A percentile compares a stretch with the other conserved stretches of the same genome.
These are phyloP conservation scores for Erebia epiphron DNA, from an alignment of 2,888 invertebrate species.

Conservation along the genomic window DNA sequence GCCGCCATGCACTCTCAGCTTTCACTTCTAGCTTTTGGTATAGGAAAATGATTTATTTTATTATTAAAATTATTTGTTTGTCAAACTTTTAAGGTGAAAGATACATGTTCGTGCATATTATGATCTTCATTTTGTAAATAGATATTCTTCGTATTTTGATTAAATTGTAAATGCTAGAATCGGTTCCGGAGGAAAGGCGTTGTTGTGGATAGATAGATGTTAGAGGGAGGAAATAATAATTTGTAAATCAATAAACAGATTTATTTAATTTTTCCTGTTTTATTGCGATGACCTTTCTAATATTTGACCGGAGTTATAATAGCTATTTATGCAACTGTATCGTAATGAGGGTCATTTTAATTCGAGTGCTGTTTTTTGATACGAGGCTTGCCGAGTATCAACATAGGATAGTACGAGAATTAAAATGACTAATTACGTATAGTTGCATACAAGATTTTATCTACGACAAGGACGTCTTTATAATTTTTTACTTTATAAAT, in stretches of 20 bases:
- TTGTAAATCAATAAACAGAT: slow-evolving; percentile 35
- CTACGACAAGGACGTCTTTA: no score
- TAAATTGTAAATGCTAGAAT: slow-evolving; percentile 27
- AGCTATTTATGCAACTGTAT: no score
- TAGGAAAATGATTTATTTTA: background rate
- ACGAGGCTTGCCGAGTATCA: no score
- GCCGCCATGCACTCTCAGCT: no score
- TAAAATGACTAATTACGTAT: no score
- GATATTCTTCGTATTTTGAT: slow-evolving; percentile 27
- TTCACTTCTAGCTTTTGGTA: background rate
- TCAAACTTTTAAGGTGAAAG: slow-evolving; percentile 17
- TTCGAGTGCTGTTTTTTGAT: no score
- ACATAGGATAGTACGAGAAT: no score
- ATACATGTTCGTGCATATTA: background rate
- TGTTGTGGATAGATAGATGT: slow-evolving; percentile 30
- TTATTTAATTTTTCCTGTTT: slow-evolving; percentile 21
- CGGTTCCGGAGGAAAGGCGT: slow-evolving; percentile 16
- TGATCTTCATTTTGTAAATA: slow-evolving; percentile 9
- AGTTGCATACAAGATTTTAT: no score
- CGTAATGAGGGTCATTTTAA: no score
- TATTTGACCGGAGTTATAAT: no score
- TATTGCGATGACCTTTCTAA: slow-evolving; percentile 6
- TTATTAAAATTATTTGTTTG: background rate
- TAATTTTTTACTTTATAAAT: no score
- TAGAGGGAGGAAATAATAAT: slow-evolving; percentile 29